These are phyloP conservation scores for Oscheius onirici DNA, from an alignment of 2,888 invertebrate species.

Conservation along the genomic window DNA sequence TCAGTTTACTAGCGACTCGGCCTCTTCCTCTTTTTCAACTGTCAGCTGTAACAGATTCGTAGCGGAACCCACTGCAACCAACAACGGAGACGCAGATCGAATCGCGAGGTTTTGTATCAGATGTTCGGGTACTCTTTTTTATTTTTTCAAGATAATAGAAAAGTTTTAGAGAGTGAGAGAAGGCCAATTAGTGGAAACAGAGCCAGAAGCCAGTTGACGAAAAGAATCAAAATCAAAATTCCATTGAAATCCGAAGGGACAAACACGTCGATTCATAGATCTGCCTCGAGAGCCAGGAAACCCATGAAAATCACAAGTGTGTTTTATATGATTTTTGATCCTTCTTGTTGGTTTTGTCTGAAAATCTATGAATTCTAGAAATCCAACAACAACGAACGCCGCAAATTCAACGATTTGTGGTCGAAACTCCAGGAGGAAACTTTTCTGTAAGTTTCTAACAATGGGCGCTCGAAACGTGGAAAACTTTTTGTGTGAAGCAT, in stretches of 20 bases:
- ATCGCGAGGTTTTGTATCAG: conserved; percentile 18
- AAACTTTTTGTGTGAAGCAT: too few relatives aligned
- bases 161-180: background rate
- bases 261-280: background rate
- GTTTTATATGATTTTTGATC: background rate
- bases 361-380: too few relatives aligned
- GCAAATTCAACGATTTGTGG: conserved; percentile 10
- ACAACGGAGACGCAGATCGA: conserved; percentile 20
- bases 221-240: conserved; percentile 6
- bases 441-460: background rate
- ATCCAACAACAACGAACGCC: background rate
- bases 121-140: background rate
- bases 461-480: background rate
- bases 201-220: background rate
- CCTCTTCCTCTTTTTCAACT: background rate
- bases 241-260: background rate
- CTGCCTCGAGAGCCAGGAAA: background rate
- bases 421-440: conserved; percentile 5
- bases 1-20: conserved; percentile 15
- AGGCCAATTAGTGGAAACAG: background rate
- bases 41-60: conserved; percentile 14
- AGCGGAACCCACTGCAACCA: conserved; percentile 15
- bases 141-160: background rate
- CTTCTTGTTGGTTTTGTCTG: background rate
- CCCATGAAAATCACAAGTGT: background rate